A percentile compares a stretch with the other conserved stretches of the same genome.
Conservation (phyloP, 2,888 invertebrate genomes). For the Nephrotoma guestfalica region DNA sequence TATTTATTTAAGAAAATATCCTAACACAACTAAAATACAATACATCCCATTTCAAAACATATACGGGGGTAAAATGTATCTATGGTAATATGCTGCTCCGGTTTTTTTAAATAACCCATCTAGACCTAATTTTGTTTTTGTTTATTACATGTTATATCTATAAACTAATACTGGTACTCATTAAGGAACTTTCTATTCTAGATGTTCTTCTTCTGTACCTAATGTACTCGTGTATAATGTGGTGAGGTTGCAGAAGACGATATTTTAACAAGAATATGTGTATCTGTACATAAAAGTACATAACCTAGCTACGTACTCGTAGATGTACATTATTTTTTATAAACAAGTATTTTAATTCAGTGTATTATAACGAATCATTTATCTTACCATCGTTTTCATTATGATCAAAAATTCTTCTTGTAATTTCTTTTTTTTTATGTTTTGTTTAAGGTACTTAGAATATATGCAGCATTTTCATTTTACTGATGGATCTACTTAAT, state of each 20-base stretch:
- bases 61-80: neutral
- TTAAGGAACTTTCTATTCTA: neutral
- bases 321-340: neutral
- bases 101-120: neutral
- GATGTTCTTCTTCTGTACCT: neutral
- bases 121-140: neutral
- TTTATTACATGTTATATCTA: neutral
- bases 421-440: neutral
- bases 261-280: neutral
- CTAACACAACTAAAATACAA: neutral
- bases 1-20: neutral
- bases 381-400: neutral
- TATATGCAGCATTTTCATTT: neutral
- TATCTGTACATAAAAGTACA: neutral
- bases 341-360: neutral
- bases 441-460: neutral
- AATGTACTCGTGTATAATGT: neutral
- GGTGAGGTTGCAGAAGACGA: neutral
- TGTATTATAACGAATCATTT: neutral
- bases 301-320: neutral
- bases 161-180: neutral
- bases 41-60: neutral
- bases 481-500: neutral
- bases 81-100: neutral
- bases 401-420: neutral